Evolutionary conservation across 37 sponge, comb jelly and placozoan species (phyloP), one percentile per base, ranked within the genome.

Genomic region (Ephydatia muelleri): DNA sequence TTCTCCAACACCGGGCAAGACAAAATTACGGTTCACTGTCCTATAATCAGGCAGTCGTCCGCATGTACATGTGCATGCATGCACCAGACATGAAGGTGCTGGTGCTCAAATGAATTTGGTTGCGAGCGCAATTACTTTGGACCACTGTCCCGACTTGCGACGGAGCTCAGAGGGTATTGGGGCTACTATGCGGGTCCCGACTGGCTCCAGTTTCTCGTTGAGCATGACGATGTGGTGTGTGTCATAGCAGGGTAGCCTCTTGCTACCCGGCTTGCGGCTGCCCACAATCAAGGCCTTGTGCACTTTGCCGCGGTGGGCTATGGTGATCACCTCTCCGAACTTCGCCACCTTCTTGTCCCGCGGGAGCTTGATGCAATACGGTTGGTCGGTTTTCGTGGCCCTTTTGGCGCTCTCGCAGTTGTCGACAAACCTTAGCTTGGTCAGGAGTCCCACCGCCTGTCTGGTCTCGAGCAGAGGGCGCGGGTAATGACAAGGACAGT

Each of bases 291-390:
- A 74, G 6, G 94, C 94, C 77, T 93, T 93, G 74, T 90, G 75
- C 25, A 87, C 82, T 77, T 93, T 84, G 4, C 94, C 94, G 8
- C 83, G 75, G 39, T 85, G 90, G 28, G 94, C 91, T 25, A 93
- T 78, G 26, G 76, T 89, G 35, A 93, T 86, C 29, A 84, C 34
- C 49, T 93, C 94, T 9, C 94, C 94, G 57, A 89, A 89, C n/a
- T 79, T 73, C 25, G 91, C 94, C 3, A 43, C 71, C 68, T 85
- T 88, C 14, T 71, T 80, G 70, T 87, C 90, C 25, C 49, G 76
- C 38, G 86, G 90, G 26, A 93, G 80, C 65, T 89, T 85, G 78
- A 93, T 89, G 67, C 94, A 93, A 70, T 93, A 93, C 23, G 94
- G 94, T 21, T 57, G 76, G 43, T 91, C 87, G 11, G 57, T 11